Base-by-base conservation (phyloP, 2,113 vertebrate genomes). In the Pimephales promelas region DNA sequence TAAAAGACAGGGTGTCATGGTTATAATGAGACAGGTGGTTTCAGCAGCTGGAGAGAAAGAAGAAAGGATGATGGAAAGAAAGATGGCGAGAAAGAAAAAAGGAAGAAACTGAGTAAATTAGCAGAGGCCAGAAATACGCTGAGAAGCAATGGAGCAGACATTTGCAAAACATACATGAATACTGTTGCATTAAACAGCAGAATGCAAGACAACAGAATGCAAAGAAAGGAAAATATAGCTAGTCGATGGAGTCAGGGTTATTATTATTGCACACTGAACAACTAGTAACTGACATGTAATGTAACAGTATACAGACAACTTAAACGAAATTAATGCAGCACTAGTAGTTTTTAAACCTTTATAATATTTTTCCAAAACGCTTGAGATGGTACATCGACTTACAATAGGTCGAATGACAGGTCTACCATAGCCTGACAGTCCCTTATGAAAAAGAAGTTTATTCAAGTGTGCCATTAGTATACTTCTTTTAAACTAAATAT, bases 21-120 rank as follows among this genome's bases (percentile, higher is more conserved):
- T 91, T 92, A 93, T 93, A 92, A 93, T 91, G 89, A 90, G 92
- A 90, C 93, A 94, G 93, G 92, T 94, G 94, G 92, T 92, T 81
- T 85, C 88, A 90, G 91, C 94, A 95, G 93, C 94, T 94, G 92
- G 92, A 94, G 78, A 79, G 59, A 82, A 57, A 73, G 47, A 52
- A 75, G 28, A n/a, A 11, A 75, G 43, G 31, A 22, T 61, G 70
- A 61, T 40, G 11, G 36, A 59, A 34, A 79, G 90, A 91, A 88
- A 91, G 90, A 85, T 88, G 88, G 88, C 72, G 87, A 74, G 85
- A 87, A 83, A 87, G 80, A 84, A 88, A 88, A 77, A 72, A 68
- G 61, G 24, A 89, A 75, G 84, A 85, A 78, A 87, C 86, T 49
- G 26, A 54, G 62, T 56, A 56, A 56, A 81, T 81, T 66, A 79